Percentiles rank a stretch among this genome's conserved stretches.
Conservation (phyloP, 2,113 vertebrate species). For the Coturnix japonica region DNA sequence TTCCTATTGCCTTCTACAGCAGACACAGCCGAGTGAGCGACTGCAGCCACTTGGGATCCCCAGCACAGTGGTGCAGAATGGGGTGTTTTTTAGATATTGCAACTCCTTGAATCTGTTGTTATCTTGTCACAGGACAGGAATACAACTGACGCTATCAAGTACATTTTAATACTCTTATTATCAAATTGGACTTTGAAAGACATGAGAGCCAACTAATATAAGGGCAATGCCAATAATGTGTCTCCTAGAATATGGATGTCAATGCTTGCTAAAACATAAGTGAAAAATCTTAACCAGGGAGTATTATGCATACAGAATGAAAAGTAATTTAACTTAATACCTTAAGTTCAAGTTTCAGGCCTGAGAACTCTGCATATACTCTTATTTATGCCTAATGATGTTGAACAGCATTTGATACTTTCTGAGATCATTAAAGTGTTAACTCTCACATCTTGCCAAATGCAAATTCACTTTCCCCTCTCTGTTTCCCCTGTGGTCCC, state of each 20-base stretch:
- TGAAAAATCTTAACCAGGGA: background rate
- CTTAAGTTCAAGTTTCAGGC: conserved; percentile 40
- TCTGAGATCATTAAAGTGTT: background rate
- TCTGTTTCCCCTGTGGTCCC: conserved; percentile 5
- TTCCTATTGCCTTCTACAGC: background rate
- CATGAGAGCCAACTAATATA: background rate
- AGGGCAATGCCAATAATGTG: background rate
- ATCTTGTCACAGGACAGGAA: conserved; percentile 24
- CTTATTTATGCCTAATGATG: background rate
- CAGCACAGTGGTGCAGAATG: background rate
- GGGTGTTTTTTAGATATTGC: background rate
- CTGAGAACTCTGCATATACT: background rate
- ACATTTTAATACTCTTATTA: background rate
- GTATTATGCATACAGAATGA: background rate
- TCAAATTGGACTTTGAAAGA: background rate
- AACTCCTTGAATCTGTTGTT: background rate
- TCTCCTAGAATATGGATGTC: background rate
- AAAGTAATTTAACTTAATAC: conserved; percentile 39
- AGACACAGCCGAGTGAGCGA: background rate
- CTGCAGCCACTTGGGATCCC: conserved; percentile 4
- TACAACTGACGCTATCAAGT: background rate
- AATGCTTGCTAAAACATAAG: background rate
- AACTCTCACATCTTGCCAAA: conserved; percentile 19
- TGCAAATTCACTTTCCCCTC: conserved; percentile 40
- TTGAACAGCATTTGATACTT: conserved; percentile 7